phyloP scores from a whole-genome alignment of 2,888 invertebrate genomes.

The Phasia obesa region DNA sequence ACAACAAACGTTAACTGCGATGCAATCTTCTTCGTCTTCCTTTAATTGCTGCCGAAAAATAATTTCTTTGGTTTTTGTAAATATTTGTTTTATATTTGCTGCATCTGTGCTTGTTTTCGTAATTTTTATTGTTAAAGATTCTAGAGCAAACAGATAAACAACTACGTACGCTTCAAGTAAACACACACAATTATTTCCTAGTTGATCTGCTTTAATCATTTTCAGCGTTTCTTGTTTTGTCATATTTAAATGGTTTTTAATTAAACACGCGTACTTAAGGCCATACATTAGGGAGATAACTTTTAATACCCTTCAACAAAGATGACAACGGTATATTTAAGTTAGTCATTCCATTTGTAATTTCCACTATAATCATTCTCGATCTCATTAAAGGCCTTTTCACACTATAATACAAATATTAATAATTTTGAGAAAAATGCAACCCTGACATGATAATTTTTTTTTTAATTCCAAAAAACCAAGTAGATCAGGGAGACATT shows the following conservation, averaged over 20 bases:
- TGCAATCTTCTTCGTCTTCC: constrained; percentile 19
- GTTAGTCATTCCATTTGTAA: no score
- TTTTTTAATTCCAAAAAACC: no score
- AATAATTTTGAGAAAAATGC: no score
- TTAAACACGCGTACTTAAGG: background rate
- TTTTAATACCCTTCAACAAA: no score
- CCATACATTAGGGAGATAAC: no score
- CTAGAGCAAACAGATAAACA: constrained; percentile 36
- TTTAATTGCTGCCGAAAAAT: background rate
- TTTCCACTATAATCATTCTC: no score
- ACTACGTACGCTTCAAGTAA: constrained; percentile 48
- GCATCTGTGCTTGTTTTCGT: constrained; percentile 16
- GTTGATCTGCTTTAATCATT: constrained; percentile 19
- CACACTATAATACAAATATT: no score
- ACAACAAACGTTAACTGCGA: constrained; percentile 27
- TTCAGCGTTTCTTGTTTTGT: constrained; percentile 3
- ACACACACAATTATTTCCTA: constrained; percentile 51
- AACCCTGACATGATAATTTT: no score
- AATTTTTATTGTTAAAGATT: constrained; percentile 34
- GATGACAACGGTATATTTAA: no score
- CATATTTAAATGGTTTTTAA: background rate
- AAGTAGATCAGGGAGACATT: no score
- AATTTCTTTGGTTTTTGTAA: constrained; percentile 1
- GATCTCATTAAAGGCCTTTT: no score
- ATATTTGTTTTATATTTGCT: constrained; percentile 8